Base-by-base conservation (phyloP, 2,888 invertebrate species). In the Nomada lathburiana region DNA sequence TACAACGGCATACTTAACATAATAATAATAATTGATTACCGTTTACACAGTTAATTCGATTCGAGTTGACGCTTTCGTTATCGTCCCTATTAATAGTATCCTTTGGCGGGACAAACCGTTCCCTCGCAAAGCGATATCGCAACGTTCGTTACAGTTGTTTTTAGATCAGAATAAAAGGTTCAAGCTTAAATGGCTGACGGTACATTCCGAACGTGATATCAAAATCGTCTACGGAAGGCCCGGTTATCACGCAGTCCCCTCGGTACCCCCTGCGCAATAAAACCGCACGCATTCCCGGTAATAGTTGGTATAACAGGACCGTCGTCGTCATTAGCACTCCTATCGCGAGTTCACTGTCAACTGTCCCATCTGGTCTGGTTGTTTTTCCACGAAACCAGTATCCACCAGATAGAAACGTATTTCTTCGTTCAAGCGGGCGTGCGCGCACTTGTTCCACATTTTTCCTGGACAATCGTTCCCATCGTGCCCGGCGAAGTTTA, bases 311-410 rank as follows among this genome's bases (percentile, higher is more conserved):
- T 64, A 73, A 76, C 76, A 80, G 67, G 84, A 83, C 80, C 77
- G 70, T 78, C 80, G 69, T 86, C 82, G 55, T 85, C 83, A 76
- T 85, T 86, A 80, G 59, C 65, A 26, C 68, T 86, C 65, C 74
- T 76, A 80, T 75, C 64, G 59, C 63, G 57, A 71, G 75, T 79
- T 57, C 29, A 26, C 71, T 69, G 84, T 80, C 71, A 76, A 83
- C 82, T 69, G 69, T 44, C 67, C 73, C 76, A 36, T 57, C 64
- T 36, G 36, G 76, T 55, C 68, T 44, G 11, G 63, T 70, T 73
- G 70, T 79, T 59, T 57, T 68, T 79, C 70, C 18, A 13, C n/a
- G 13, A 4, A 23, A 7, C 47, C 26, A 68, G 42, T 55, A 71
- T 75, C 50, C 18, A 23, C 53, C 13, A 23, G 53, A 72, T 71